Evolutionary conservation across 2,888 invertebrate species (phyloP), one percentile per base, ranked within the genome.

Genomic region (Macaria notata): DNA sequence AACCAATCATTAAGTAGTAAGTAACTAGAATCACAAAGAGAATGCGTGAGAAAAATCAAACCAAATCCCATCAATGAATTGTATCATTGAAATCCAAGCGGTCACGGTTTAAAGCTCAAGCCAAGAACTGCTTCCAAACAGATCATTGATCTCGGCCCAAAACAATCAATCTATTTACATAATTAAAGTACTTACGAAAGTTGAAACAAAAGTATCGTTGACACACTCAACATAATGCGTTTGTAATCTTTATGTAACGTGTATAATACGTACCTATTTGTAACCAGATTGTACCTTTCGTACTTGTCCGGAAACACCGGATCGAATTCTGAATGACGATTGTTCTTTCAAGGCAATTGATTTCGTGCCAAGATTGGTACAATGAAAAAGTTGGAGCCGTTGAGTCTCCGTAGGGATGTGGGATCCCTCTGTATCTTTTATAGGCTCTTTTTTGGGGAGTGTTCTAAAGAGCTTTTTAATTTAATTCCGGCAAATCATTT

Each of bases 231-330:
- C 61, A 59, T 58, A 62, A 63, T 65, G 65, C 54, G 59, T 54
- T 61, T 61, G 71, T 66, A 65, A 71, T 65, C 56, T 73, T 78
- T 76, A 76, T 73, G 70, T 76, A 81, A 81, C 61, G 43, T 44
- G 44, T 36, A n/a, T 19, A 31, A 33, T 4, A 50, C 43, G 7
- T 30, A n/a, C 44, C 30, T 36, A 41, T 41, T 41, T 41, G 41
- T 41, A 41, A 41, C 41, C 41, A 50, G 44, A 43, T 19, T 51
- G 45, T 46, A 44, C 52, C 47, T 38, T 41, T 46, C 39, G 54
- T 59, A 59, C 46, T 44, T 56, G 47, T 46, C 50, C 56, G 59
- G 54, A 60, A 52, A 54, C 43, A 43, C 56, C 56, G 64, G 49
- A 45, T 56, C 58, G 6, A 56, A 62, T 61, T 54, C 29, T 62